Evolutionary conservation across 2,797 vertebrate species (phyloP).

Genomic region (Muscicapa striata): DNA sequence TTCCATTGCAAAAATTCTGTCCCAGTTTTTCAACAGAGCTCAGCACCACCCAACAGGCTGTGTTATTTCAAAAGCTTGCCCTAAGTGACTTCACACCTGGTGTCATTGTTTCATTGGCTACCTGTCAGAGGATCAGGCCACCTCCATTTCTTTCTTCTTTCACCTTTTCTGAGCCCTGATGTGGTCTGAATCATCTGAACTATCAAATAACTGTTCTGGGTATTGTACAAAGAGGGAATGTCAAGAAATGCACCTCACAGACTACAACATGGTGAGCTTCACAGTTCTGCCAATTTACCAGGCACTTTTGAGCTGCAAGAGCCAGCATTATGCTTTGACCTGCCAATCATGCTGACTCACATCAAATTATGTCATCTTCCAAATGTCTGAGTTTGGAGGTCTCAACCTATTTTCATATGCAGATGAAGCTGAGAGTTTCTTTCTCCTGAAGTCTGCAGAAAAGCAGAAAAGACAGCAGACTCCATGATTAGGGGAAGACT

Average conservation of each 20-base stretch:
- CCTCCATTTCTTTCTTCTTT: not conserved
- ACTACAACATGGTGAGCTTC: not conserved
- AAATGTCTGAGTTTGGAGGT: conserved; percentile 55
- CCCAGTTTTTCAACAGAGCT: conserved; percentile 7
- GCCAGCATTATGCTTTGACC: conserved; percentile 38
- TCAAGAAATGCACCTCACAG: not conserved
- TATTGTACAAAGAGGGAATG: not conserved
- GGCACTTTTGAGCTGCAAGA: conserved; percentile 35
- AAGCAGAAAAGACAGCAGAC: conserved; percentile 31
- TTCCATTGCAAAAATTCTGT: conserved; percentile 4
- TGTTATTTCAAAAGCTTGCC: not conserved
- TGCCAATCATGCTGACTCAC: conserved; percentile 61
- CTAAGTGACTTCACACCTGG: not conserved
- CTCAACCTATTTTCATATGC: conserved; percentile 62
- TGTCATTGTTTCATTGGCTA: not conserved
- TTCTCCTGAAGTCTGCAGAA: conserved; percentile 9
- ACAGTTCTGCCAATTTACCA: not conserved
- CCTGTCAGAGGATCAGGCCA: not conserved
- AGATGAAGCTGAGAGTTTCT: conserved; percentile 26
- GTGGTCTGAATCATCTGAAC: not conserved
- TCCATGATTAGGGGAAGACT: not conserved
- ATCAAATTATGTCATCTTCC: conserved; percentile 60
- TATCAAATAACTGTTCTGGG: not conserved
- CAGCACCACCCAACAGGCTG: not conserved
- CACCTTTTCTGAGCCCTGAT: not conserved